A percentile compares a stretch with the other conserved stretches of the same genome.
phyloP scores from a whole-genome alignment of 2,888 invertebrate species.

The Amblyjoppa proteus region DNA sequence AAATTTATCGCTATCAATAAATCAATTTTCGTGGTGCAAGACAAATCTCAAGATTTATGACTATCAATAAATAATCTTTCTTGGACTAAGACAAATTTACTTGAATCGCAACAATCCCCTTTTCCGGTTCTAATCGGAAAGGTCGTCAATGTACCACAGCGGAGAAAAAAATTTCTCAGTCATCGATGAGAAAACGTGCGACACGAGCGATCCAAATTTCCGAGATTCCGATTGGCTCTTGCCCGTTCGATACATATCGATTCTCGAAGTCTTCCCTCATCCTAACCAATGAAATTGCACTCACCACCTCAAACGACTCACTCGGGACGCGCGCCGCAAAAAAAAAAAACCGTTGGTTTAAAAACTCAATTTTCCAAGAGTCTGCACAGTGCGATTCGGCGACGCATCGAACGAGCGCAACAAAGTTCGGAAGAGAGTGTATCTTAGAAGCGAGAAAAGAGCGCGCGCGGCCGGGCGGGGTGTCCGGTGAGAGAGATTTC shows the following conservation, averaged over 20 bases:
- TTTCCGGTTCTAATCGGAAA: too few relatives aligned
- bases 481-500: not conserved
- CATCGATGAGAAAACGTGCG: not conserved
- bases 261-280: not conserved
- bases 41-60: too few relatives aligned
- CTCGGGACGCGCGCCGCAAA: too few relatives aligned
- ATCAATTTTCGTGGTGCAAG: too few relatives aligned
- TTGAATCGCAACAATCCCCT: not conserved
- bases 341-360: too few relatives aligned
- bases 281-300: not conserved
- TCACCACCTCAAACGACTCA: too few relatives aligned
- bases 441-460: conserved; percentile 16
- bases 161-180: not conserved
- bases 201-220: not conserved
- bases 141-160: too few relatives aligned
- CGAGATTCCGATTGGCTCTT: not conserved
- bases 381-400: not conserved
- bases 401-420: not conserved
- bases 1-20: too few relatives aligned
- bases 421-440: not conserved
- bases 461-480: conserved; percentile 8
- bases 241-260: not conserved
- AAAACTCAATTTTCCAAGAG: not conserved
- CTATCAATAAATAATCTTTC: not conserved
- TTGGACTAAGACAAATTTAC: not conserved